These are phyloP conservation scores for Perca fluviatilis DNA, from an alignment of 2,113 vertebrate genomes.

Conservation along the genomic window DNA sequence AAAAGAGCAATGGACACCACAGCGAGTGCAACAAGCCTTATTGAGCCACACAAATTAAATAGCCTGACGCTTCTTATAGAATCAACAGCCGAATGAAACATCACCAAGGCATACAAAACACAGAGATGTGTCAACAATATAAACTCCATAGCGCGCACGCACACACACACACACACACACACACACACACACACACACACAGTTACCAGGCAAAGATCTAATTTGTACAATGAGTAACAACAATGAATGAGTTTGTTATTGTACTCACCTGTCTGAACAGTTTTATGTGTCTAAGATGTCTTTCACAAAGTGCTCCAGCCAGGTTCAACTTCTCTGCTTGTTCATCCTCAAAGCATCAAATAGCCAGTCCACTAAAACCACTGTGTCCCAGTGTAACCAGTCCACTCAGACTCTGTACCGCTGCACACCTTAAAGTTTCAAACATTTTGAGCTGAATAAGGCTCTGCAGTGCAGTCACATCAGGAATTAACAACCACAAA, in stretches of 20 bases:
- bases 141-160: not conserved
- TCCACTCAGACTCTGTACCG: not conserved
- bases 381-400: not conserved
- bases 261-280: not conserved
- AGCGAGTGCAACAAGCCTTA: not conserved
- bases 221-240: not conserved
- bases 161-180: not conserved
- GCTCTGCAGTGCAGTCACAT: not conserved
- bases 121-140: not conserved
- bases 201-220: not conserved
- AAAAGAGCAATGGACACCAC: not conserved
- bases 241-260: not conserved
- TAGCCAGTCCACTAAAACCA: not conserved
- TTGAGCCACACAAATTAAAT: not conserved
- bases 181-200: not conserved
- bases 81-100: not conserved
- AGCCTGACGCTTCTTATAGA: too few relatives aligned
- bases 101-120: not conserved
- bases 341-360: not conserved
- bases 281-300: not conserved
- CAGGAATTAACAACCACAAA: not conserved
- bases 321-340: not conserved
- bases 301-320: not conserved
- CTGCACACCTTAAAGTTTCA: not conserved
- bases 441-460: not conserved